Percentiles rank a stretch among this genome's conserved stretches.
Conservation (phyloP, 2,113 vertebrate genomes). For the Plecturocebus donacophilus region DNA sequence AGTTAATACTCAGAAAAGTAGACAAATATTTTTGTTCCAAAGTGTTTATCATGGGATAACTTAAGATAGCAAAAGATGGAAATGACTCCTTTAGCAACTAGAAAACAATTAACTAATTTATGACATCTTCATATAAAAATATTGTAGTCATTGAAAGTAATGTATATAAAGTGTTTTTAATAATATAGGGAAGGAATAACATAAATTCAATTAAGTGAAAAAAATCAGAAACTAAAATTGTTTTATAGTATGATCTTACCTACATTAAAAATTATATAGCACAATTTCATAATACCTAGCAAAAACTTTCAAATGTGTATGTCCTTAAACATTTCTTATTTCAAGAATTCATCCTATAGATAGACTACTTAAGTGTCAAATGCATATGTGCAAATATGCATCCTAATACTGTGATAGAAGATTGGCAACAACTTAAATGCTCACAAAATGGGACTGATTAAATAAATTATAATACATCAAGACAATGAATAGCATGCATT, state of each 20-base stretch:
- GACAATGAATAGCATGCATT: neutral
- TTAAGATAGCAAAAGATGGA: neutral
- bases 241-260: neutral
- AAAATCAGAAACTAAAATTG: neutral
- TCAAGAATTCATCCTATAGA: neutral
- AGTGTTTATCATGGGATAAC: neutral
- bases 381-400: neutral
- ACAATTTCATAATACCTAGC: neutral
- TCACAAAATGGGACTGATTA: neutral
- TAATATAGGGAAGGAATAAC: neutral
- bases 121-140: neutral
- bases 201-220: neutral
- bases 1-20: neutral
- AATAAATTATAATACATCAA: neutral
- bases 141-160: neutral
- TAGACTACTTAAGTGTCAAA: neutral
- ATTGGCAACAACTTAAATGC: neutral
- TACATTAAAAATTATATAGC: neutral
- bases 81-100: neutral
- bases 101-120: neutral
- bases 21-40: neutral
- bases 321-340: neutral
- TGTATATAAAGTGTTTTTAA: neutral
- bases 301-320: neutral
- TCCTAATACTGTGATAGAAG: neutral